phyloP scores from a whole-genome alignment of 2,113 vertebrate genomes.

The Triplophysa tibetana region DNA sequence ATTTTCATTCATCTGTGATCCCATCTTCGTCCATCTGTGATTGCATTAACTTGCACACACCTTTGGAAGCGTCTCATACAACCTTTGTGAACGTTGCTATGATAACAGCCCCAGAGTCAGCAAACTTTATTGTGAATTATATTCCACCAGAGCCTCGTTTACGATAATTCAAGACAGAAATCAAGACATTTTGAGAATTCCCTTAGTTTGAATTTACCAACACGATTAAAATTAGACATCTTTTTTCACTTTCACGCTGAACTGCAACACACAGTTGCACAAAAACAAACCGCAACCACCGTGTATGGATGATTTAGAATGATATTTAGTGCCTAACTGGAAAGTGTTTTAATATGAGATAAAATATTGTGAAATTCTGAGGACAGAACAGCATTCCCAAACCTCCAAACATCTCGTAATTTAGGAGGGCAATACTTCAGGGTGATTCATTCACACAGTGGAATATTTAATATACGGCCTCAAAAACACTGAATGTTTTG shows the following conservation, averaged over 20 bases:
- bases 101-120: not conserved
- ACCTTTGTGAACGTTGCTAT: not conserved
- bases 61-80: not conserved
- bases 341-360: constrained; percentile 37
- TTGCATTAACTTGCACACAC: constrained; percentile 2
- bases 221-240: constrained; percentile 11
- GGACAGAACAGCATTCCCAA: constrained; percentile 24
- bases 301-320: constrained; percentile 34
- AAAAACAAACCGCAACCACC: constrained; percentile 22
- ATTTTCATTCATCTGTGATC: not conserved
- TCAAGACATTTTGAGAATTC: constrained; percentile 23
- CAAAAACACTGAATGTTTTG: not conserved
- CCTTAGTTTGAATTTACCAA: constrained; percentile 28
- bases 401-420: constrained; percentile 18
- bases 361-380: constrained; percentile 44
- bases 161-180: constrained; percentile 5
- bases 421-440: constrained; percentile 33
- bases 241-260: constrained; percentile 38
- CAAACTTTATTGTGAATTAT: constrained; percentile 21
- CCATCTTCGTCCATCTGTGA: not conserved
- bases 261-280: constrained; percentile 28
- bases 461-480: constrained; percentile 5
- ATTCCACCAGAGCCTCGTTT: constrained; percentile 30
- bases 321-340: constrained; percentile 26
- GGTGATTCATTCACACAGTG: not conserved